Evolutionary conservation across 2,797 vertebrate species (phyloP).

Genomic region (Cryptoblepharus egeriae): DNA sequence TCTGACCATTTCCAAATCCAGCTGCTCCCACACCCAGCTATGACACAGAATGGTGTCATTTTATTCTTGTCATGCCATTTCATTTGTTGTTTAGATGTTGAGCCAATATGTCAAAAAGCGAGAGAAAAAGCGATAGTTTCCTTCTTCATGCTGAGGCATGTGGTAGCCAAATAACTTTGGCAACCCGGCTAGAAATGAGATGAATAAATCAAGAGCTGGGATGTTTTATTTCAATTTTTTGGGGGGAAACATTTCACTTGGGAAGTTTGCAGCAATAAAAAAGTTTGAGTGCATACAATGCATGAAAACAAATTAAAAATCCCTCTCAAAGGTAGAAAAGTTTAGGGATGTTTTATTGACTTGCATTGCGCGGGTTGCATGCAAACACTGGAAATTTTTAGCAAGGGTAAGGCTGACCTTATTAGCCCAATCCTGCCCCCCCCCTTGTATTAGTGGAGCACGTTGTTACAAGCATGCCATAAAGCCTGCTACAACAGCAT

Average conservation of each 20-base stretch:
- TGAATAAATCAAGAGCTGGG: not conserved
- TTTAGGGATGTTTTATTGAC: not conserved
- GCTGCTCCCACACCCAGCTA: not conserved
- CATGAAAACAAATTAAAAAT: too few species aligned
- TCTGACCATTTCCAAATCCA: not conserved
- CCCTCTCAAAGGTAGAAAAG: not conserved
- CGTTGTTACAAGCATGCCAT: too few species aligned
- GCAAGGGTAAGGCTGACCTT: too few species aligned
- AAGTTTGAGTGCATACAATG: not conserved
- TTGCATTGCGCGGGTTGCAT: not conserved
- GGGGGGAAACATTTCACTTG: too few species aligned
- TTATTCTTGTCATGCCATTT: conserved; percentile 8
- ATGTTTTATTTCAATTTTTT: not conserved
- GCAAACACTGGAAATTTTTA: not conserved
- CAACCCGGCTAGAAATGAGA: not conserved
- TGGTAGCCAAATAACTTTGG: not conserved
- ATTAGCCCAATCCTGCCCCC: too few species aligned
- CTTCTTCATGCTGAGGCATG: not conserved
- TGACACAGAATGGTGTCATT: conserved; percentile 1
- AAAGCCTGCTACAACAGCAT: too few species aligned
- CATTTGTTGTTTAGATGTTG: conserved; percentile 18
- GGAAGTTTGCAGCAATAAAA: not conserved
- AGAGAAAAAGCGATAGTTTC: not conserved
- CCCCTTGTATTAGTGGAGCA: too few species aligned
- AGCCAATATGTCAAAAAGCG: conserved; percentile 1